Percentiles rank a stretch among this genome's conserved stretches.
phyloP scores from a whole-genome alignment of 2,888 invertebrate genomes.

The Nymphalis polychloros region DNA sequence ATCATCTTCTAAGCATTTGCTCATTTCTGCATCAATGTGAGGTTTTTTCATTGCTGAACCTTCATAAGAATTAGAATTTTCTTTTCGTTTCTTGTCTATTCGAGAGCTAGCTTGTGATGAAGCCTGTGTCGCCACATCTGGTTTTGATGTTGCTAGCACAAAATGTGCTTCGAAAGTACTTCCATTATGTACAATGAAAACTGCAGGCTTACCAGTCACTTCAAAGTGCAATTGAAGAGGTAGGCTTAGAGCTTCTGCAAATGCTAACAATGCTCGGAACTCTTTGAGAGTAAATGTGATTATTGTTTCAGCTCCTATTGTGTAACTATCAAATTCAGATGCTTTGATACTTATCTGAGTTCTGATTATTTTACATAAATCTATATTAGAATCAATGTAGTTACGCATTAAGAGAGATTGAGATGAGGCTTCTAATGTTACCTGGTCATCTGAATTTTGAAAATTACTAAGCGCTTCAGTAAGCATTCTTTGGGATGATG shows the following conservation, averaged over 20 bases:
- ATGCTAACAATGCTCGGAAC: conserved; percentile 88
- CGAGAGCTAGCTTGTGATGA: conserved; percentile 68
- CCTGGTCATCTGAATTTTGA: conserved; percentile 89
- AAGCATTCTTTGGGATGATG: conserved; percentile 84
- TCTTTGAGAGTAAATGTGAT: conserved; percentile 94
- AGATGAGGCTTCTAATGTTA: conserved; percentile 86
- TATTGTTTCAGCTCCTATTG: conserved; percentile 83
- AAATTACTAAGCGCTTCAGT: conserved; percentile 90
- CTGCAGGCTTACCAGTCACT: conserved; percentile 88
- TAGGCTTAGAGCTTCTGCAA: conserved; percentile 88
- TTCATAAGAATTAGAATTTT: conserved; percentile 46
- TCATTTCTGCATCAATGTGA: conserved; percentile 64
- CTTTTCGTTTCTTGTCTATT: conserved; percentile 58
- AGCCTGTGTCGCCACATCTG: conserved; percentile 71
- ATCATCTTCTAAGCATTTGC: conserved; percentile 73
- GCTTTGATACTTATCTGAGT: conserved; percentile 89
- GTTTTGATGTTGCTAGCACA: conserved; percentile 89
- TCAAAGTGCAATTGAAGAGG: conserved; percentile 88
- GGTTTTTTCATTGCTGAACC: conserved; percentile 63
- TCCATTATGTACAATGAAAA: conserved; percentile 87
- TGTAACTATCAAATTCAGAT: conserved; percentile 87
- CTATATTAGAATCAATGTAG: conserved; percentile 85
- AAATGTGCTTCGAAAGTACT: conserved; percentile 89
- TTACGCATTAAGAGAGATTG: conserved; percentile 87
- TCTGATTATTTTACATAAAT: conserved; percentile 86